Percentiles rank a stretch among this genome's conserved stretches.
Conservation (phyloP, 2,113 vertebrate species). For the Cavia aperea region DNA sequence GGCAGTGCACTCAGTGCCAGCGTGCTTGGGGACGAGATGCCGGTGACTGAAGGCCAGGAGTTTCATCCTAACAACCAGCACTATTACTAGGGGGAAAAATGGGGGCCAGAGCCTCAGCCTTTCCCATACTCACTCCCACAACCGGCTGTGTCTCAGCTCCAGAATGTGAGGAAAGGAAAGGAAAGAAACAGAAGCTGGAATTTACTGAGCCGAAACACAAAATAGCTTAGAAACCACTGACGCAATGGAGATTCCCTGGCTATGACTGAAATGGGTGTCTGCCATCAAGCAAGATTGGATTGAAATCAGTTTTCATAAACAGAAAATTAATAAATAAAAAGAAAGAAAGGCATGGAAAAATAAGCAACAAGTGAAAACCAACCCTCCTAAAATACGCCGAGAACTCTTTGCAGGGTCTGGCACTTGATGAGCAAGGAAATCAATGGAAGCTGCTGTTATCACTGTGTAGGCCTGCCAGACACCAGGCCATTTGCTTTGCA, state of each 20-base stretch:
- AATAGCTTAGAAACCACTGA: not conserved
- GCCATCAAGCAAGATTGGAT: not conserved
- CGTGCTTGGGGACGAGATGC: not conserved
- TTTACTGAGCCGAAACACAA: not conserved
- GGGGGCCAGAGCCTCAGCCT: not conserved
- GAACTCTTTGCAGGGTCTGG: not conserved
- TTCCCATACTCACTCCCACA: not conserved
- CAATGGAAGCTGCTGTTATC: not conserved
- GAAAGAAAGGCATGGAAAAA: not conserved
- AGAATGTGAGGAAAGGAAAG: not conserved
- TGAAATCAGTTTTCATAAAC: slow-evolving; percentile 2
- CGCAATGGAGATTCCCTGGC: not conserved
- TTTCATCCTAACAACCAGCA: not conserved
- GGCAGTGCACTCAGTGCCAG: not conserved
- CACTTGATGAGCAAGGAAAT: not conserved
- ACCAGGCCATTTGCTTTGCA: not conserved
- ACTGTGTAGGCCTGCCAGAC: not conserved
- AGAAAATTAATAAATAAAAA: slow-evolving; percentile 10
- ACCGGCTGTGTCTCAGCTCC: not conserved
- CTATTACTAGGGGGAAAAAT: not conserved
- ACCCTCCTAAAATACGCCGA: slow-evolving; percentile 12
- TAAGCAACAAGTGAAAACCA: not conserved
- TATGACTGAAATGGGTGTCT: not conserved
- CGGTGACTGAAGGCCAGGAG: not conserved
- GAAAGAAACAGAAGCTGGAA: not conserved